Conservation (phyloP, 2,113 vertebrate species). For the Alexandromys fortis region DNA sequence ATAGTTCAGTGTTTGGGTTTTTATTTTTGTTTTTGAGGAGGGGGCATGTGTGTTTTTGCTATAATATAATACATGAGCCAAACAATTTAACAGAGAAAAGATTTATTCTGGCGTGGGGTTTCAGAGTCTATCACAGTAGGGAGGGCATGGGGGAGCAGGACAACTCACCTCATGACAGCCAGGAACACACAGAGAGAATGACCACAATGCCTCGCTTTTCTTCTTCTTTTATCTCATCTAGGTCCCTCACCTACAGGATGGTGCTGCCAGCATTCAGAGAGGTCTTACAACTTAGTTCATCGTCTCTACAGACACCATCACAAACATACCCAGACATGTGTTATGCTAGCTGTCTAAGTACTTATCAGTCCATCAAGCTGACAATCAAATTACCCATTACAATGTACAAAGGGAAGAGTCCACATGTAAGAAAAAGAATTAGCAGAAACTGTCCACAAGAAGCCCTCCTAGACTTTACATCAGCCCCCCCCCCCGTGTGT, state of each 20-base stretch:
- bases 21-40: neutral
- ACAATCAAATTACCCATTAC: neutral
- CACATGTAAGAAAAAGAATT: neutral
- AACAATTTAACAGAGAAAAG: neutral
- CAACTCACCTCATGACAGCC: neutral
- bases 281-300: neutral
- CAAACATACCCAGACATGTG: neutral
- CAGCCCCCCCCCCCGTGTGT: neutral
- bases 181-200: neutral
- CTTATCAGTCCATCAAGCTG: neutral
- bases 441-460: neutral
- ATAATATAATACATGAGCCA: neutral
- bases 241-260: neutral
- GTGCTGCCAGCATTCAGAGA: neutral
- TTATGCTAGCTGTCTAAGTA: neutral
- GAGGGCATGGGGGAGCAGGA: neutral
- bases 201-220: neutral
- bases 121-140: neutral
- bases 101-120: neutral
- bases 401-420: neutral
- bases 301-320: neutral
- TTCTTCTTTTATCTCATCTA: neutral
- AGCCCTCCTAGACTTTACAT: neutral
- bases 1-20: neutral
- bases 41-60: neutral